Evolutionary conservation across 2,113 vertebrate species (phyloP), one percentile per base, ranked within the genome.

Genomic region (Anser cygnoides): DNA sequence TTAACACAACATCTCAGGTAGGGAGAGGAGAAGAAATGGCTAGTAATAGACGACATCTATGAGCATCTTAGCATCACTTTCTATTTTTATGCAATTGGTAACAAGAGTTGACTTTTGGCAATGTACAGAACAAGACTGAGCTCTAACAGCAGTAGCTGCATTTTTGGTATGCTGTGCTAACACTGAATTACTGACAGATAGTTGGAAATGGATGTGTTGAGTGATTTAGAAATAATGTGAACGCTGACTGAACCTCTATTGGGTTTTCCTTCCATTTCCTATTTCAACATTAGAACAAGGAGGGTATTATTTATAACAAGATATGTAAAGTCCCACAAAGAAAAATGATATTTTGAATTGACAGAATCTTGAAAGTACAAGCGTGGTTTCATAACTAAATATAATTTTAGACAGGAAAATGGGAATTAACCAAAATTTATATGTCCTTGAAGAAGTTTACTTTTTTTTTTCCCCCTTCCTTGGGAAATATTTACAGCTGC

Each of bases 241-340:
- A 90, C 89, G 73, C 81, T 94, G 62, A 54, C 95, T 95, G 41
- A 43, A 43, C 41, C 41, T 88, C 41, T 86, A 62, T 68, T 94
- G 80, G 68, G 74, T 65, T 78, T 79, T 91, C 80, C 83, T 90
- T 95, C 89, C 74, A 72, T 78, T 96, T 75, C 67, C 29, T 75
- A 62, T 2, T 90, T 92, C 94, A 90, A 93, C 91, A 91, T 82
- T 55, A 76, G 82, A 95, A 96, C 90, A 96, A 97, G 82, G 80
- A 92, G 57, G 59, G 49, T 78, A 92, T 96, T 96, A 92, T 97
- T 96, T 94, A 86, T 91, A 92, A 84, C 46, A 93, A 89, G 80
- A 73, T 84, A 78, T 67, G 73, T 83, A 78, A 96, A 89, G 90
- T 43, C 41, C 41, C 41, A 43, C 41, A 43, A 43, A 43, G 41